Base-by-base conservation (phyloP, 2,888 invertebrate species). In the Mechanitis messenoides region DNA sequence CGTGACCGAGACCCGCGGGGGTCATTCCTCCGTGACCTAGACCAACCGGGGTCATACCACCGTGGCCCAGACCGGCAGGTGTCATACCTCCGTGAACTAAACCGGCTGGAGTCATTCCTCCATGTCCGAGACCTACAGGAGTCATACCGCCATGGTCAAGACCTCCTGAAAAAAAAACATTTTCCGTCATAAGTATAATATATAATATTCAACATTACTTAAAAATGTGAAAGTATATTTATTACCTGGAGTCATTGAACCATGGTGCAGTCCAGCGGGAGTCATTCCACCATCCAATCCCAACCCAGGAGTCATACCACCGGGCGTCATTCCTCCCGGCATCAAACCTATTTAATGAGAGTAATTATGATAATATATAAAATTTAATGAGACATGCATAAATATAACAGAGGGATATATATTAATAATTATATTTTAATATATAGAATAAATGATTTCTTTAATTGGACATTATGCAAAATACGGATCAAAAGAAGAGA, bases 21-120 rank as follows among this genome's bases (percentile, higher is more conserved):
- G 87, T 85, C 62, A 85, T 66, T 7, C 76, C 76, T 4, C 78
- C 74, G 57, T 78, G 78, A 2, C 60, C 77, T 33, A 77, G 64
- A 2, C 76, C 77, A 2, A 72, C 81, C 2, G 33, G 68, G 6
- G 68, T 70, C 56, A 72, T 72, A 33, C 76, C 77, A 3, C 79
- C 81, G 62, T 81, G 82, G 38, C 74, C 78, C 35, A 80, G 64
- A 2, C 76, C 77, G 0, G 62, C 74, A 0, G 77, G 77, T 1
- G 78, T 77, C 72, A 78, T 77, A 3, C 87, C 83, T 9, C 89
- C 90, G 64, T 90, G 89, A 62, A 81, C 83, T 7, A 91, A 72
- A 7, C 85, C 88, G 2, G 64, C 68, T 1, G 66, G 66, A 12
- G 66, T 67, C 64, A 68, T 60, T 7, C 63, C 66, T 9, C 64